Evolutionary conservation across 2,888 invertebrate genomes (phyloP).

Genomic region (Stenotaenia linearis): DNA sequence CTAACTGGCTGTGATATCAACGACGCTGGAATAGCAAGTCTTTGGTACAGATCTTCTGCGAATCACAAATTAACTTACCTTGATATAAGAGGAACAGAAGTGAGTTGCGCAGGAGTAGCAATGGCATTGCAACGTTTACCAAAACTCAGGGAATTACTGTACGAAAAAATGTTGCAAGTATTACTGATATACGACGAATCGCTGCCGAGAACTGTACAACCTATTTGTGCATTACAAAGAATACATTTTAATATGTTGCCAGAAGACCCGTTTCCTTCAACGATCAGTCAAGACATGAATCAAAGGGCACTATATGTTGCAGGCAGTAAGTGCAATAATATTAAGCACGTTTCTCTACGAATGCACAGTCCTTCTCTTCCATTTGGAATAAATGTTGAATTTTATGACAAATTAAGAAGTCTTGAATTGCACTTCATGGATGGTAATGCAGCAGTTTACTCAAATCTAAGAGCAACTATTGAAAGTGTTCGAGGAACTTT

Average conservation of each 20-base stretch:
- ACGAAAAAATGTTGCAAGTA: neutral
- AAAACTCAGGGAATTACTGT: neutral
- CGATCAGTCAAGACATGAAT: neutral
- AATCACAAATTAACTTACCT: neutral
- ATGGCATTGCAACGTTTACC: neutral
- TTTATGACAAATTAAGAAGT: neutral
- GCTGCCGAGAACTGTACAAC: neutral
- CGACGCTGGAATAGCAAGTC: conserved; percentile 11
- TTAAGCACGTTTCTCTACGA: neutral
- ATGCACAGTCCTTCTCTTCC: neutral
- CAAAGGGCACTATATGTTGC: neutral
- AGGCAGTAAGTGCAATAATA: neutral
- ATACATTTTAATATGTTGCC: neutral
- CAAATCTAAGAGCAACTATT: neutral
- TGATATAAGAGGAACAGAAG: neutral
- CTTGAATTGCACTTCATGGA: neutral
- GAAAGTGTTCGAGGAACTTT: neutral
- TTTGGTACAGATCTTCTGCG: neutral
- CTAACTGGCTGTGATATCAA: neutral
- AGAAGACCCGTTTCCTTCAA: neutral
- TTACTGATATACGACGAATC: neutral
- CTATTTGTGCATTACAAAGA: neutral
- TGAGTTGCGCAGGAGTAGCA: neutral
- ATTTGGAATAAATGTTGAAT: neutral
- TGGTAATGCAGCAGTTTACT: neutral